These are phyloP conservation scores for Dicyrtomina minuta DNA, from an alignment of 2,888 invertebrate genomes.

Conservation along the genomic window DNA sequence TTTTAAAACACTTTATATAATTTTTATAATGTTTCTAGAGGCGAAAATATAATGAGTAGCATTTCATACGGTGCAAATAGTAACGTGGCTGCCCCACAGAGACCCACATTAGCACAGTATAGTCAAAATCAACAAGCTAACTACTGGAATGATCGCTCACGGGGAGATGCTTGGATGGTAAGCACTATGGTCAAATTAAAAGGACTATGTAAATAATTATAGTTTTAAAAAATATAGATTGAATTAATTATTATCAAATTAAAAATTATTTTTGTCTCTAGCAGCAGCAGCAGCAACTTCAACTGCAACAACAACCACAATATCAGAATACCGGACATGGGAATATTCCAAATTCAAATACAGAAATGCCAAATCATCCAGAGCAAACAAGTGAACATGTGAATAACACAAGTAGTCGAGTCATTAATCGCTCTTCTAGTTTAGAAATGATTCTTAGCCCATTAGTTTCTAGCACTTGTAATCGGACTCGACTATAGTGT, in stretches of 20 bases:
- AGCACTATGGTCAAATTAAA: too few species aligned
- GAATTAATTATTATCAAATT: not conserved
- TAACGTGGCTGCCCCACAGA: not conserved
- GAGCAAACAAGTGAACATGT: not conserved
- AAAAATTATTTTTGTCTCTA: not conserved
- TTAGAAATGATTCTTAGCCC: slow-evolving; percentile 51
- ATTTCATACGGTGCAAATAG: slow-evolving; percentile 42
- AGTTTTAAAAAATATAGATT: not conserved
- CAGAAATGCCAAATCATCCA: not conserved
- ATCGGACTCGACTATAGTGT: too few species aligned
- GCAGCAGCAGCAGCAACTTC: slow-evolving; percentile 12
- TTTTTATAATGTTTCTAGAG: slow-evolving; percentile 36
- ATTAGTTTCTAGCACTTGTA: slow-evolving; percentile 47
- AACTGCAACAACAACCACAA: slow-evolving; percentile 9
- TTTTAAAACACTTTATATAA: not conserved
- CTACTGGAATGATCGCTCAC: slow-evolving; percentile 20
- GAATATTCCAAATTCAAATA: not conserved
- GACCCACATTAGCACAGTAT: slow-evolving; percentile 12
- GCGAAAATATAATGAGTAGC: slow-evolving; percentile 48
- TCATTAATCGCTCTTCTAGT: slow-evolving; percentile 45
- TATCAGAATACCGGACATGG: slow-evolving; percentile 12
- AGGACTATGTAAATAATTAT: not conserved
- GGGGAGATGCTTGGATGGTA: too few species aligned
- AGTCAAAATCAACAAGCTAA: not conserved
- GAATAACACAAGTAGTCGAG: not conserved